Base-by-base conservation (phyloP, 2,113 vertebrate species). In the Leucoraja erinaceus region DNA sequence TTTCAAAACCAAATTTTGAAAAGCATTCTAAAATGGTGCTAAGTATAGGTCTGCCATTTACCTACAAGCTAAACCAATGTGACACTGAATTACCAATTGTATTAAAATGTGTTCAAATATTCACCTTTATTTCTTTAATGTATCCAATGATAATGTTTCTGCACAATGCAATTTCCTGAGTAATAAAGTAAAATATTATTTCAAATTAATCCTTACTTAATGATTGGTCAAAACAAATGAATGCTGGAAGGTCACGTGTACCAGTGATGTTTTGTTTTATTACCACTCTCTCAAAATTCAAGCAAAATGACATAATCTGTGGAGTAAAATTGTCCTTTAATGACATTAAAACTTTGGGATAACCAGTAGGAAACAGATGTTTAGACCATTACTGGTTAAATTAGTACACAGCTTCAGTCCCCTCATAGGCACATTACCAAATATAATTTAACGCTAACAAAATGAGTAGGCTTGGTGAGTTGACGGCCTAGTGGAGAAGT, bases 61-160 rank as follows among this genome's bases (percentile, higher is more conserved):
- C 72, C 18, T 75, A 4, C 18, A 28, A 75, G 4, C 4, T 14
- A 31, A 88, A 88, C n/a, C 54, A 84, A 84, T 59, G 20, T 66
- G 5, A 25, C 16, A 16, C 22, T 31, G 28, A 61, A 14, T 90
- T 63, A 31, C 33, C 11, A 14, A 63, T 31, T 63, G n/a, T 63
- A 90, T n/a, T 90, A 90, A 18, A 66, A 33, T 66, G 3, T 33
- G 31, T 66, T 66, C 5, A 14, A 78, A 78, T 33, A 31, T 33
- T 90, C 25, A 90, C 84, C 84, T 90, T 90, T 90, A 90, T 61
- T 90, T 66, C n/a, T 31, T 90, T 59, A 90, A n/a, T 66, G 84
- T 90, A 90, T 90, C 84, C 59, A 66, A 61, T 66, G 5, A n/a
- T 31, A 90, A 25, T 16, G 84, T 90, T 90, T 90, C 59, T 66